Conservation (phyloP, 1,140 invertebrate genomes). For the Drosophila pandora region DNA sequence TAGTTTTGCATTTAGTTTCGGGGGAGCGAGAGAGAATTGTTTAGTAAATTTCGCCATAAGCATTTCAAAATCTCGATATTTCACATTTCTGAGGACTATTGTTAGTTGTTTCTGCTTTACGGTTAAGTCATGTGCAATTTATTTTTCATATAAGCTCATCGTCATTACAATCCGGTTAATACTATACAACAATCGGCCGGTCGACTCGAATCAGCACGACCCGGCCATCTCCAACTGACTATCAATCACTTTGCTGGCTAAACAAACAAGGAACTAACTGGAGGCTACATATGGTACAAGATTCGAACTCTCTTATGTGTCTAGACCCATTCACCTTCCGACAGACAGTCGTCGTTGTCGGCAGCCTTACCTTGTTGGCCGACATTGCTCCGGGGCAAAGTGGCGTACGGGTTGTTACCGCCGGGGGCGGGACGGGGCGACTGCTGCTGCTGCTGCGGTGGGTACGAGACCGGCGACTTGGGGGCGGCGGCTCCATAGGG, state of each 20-base stretch:
- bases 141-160: constrained; percentile 38
- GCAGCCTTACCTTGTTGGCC: constrained; percentile 83
- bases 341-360: constrained; percentile 62
- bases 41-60: constrained; percentile 46
- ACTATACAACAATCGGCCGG: constrained; percentile 42
- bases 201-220: not conserved
- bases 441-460: constrained; percentile 72
- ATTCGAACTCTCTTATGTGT: constrained; percentile 37
- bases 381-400: constrained; percentile 76
- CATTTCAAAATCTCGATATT: constrained; percentile 22
- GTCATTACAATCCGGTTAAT: constrained; percentile 44
- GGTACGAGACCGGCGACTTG: constrained; percentile 80
- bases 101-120: constrained; percentile 27
- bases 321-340: constrained; percentile 78
- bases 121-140: constrained; percentile 50
- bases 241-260: constrained; percentile 24
- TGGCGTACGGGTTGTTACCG: constrained; percentile 76
- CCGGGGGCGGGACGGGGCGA: constrained; percentile 60
- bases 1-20: constrained; percentile 43
- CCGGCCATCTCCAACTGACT: not conserved
- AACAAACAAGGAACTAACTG: constrained; percentile 38
- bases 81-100: constrained; percentile 5
- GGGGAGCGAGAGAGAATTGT: constrained; percentile 35
- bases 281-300: constrained; percentile 17
- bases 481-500: constrained; percentile 79